These are phyloP conservation scores for Autographa pulchrina DNA, from an alignment of 2,888 invertebrate species.

Conservation along the genomic window DNA sequence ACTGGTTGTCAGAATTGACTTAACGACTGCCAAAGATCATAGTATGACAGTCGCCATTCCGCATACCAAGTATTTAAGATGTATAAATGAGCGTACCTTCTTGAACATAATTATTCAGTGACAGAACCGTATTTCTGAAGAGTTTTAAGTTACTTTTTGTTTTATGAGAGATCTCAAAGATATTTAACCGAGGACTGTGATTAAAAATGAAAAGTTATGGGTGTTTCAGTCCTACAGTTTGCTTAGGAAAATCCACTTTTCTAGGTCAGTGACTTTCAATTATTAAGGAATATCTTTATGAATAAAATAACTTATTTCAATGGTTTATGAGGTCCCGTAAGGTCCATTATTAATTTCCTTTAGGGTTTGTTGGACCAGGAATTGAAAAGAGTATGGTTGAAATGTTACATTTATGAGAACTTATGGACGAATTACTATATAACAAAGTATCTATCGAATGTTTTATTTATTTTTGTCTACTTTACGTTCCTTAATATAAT, in stretches of 20 bases:
- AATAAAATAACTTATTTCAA: not conserved
- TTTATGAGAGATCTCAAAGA: constrained; percentile 30
- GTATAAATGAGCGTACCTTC: constrained; percentile 6
- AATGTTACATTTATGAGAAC: too few relatives aligned
- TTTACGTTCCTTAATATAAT: too few relatives aligned
- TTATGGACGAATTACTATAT: too few relatives aligned
- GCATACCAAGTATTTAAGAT: too few relatives aligned
- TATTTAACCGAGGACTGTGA: constrained; percentile 38
- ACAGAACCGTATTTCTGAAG: constrained; percentile 32
- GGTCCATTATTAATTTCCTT: not conserved
- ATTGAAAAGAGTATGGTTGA: not conserved
- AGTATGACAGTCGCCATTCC: too few relatives aligned
- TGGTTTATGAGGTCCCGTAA: not conserved
- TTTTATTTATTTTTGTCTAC: too few relatives aligned
- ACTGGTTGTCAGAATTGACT: too few relatives aligned
- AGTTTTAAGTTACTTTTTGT: constrained; percentile 43
- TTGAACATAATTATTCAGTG: not conserved
- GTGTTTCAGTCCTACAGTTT: constrained; percentile 15
- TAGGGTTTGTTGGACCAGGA: not conserved
- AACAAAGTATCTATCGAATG: too few relatives aligned
- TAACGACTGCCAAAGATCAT: too few relatives aligned
- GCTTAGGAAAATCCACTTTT: constrained; percentile 19
- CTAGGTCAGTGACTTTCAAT: constrained; percentile 31
- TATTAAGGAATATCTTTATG: constrained; percentile 9
- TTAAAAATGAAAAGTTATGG: constrained; percentile 47